Evolutionary conservation across 2,113 vertebrate genomes (phyloP).

Genomic region (Trochalopteron elliotii): DNA sequence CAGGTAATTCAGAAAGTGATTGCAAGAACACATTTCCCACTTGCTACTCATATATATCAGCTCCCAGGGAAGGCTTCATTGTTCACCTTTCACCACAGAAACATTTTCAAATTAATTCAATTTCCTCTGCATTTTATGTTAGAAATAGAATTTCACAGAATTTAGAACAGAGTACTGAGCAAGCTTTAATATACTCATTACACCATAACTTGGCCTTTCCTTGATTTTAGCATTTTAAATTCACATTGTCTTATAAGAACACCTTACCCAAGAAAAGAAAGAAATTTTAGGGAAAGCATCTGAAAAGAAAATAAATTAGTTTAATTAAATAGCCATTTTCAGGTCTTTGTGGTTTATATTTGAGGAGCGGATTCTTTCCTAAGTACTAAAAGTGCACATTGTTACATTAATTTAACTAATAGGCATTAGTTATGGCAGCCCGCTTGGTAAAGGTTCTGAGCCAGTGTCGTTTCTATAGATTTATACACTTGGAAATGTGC

Average conservation of each 20-base stretch:
- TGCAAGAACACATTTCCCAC: not conserved
- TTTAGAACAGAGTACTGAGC: not conserved
- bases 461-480: slow-evolving; percentile 58
- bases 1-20: not conserved
- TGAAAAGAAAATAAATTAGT: slow-evolving; percentile 43
- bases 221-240: slow-evolving; percentile 39
- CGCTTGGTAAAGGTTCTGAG: slow-evolving; percentile 46
- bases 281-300: slow-evolving; percentile 44
- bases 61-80: not conserved
- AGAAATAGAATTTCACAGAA: not conserved
- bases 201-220: not conserved
- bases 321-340: slow-evolving; percentile 68
- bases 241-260: not conserved
- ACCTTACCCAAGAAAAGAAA: not conserved
- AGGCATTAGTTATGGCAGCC: slow-evolving; percentile 64
- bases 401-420: slow-evolving; percentile 65
- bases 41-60: not conserved
- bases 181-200: not conserved
- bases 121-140: slow-evolving; percentile 3
- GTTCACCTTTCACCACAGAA: not conserved
- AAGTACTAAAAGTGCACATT: slow-evolving; percentile 30
- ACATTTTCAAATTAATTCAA: not conserved
- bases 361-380: slow-evolving; percentile 57
- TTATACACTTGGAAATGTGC: slow-evolving; percentile 49
- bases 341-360: slow-evolving; percentile 62